Conservation (phyloP, 2,888 invertebrate species). For the Aphidius colemani region DNA sequence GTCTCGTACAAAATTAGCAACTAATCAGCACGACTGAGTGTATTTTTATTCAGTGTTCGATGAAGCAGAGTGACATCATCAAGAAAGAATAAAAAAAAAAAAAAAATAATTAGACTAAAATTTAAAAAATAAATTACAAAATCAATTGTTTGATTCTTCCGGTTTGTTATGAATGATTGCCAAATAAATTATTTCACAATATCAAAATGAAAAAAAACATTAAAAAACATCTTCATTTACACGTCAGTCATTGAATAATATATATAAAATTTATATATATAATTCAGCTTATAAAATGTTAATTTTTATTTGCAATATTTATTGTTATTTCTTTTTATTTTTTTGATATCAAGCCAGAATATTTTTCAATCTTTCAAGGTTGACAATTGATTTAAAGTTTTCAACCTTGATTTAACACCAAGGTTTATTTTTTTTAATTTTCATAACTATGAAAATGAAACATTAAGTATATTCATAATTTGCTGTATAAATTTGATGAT, state of each 20-base stretch:
- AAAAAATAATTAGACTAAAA: conserved; percentile 1
- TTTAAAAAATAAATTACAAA: neutral
- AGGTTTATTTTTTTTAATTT: too few relatives aligned
- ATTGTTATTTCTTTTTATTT: neutral
- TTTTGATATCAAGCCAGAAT: conserved; percentile 2
- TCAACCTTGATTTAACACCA: too few relatives aligned
- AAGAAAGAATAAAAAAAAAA: conserved; percentile 1
- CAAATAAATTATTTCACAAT: neutral
- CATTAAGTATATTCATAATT: too few relatives aligned
- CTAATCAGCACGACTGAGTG: conserved; percentile 47
- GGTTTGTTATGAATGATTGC: neutral
- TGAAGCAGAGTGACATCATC: conserved; percentile 26
- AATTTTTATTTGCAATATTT: neutral
- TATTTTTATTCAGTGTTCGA: conserved; percentile 42
- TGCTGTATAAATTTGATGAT: too few relatives aligned
- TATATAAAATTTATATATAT: too few relatives aligned
- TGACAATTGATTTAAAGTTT: too few relatives aligned
- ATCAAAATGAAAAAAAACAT: too few relatives aligned
- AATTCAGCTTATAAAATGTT: neutral
- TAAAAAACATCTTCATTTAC: too few relatives aligned
- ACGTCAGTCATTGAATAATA: too few relatives aligned
- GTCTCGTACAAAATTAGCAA: conserved; percentile 46
- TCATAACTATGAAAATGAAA: too few relatives aligned
- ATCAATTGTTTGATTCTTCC: neutral
- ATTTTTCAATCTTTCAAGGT: too few relatives aligned